Base-by-base conservation (phyloP, 2,888 invertebrate genomes). In the Arge pagana region DNA sequence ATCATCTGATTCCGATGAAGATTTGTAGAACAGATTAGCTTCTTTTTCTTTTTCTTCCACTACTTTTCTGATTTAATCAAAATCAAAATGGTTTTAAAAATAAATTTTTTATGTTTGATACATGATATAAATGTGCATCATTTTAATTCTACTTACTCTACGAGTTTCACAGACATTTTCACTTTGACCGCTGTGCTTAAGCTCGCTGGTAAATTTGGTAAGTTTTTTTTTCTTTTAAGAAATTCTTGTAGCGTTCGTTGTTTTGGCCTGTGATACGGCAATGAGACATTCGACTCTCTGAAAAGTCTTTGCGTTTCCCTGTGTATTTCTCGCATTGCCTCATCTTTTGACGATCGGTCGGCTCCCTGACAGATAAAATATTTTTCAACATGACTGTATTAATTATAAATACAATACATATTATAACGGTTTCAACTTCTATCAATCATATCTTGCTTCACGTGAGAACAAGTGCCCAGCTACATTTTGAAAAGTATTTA, bases 251-350 rank as follows among this genome's bases (percentile, higher is more conserved):
- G 77, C 0, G 87, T 85, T 49, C 88, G 81, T 30, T 88, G 86
- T 67, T 89, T 90, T 1, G 95, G 93, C 67, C 85, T 84, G 71
- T 95, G 94, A 72, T 95, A 95, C 0, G 95, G 95, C 28, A 96
- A 77, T 31, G 85, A 85, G 7, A 93, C 81, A 53, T 84, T 79
- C 13, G 85, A 85, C 71, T 93, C 90, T 60, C 95, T 80, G 7
- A 90, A 71, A 78, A 91, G 81, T 50, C 93, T 80, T 73, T 94
- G 93, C 0, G 89, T 88, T 76, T 92, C 93, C 72, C 92, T 90
- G 67, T 87, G 86, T 56, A 94, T 89, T 64, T 88, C 83, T 62
- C 85, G 84, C 80, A 87, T 85, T 53, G 87, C 86, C 63, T 86
- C 82, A 65, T 84, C 80, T 23, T 74, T 75, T 1, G 72, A 62